A percentile compares a stretch with the other conserved stretches of the same genome.
Evolutionary conservation across 92 coral and sea anemone genomes (phyloP).

Genomic region (Virgularia gustaviana): DNA sequence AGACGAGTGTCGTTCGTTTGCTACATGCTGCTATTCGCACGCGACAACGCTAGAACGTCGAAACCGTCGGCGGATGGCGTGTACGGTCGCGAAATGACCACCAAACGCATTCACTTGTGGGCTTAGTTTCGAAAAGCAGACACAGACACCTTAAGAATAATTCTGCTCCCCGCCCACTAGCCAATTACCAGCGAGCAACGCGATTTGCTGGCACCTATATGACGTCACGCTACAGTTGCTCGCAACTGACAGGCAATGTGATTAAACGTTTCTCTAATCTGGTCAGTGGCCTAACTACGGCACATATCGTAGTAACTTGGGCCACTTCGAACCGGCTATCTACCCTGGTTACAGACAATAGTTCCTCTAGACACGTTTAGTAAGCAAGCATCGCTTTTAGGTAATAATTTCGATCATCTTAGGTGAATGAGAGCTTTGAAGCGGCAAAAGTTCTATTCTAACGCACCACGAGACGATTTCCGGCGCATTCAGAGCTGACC

Average conservation of each 20-base stretch:
- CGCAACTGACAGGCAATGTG: conserved; percentile 22
- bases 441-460: conserved; percentile 7
- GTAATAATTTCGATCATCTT: background rate
- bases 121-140: background rate
- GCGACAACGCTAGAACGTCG: background rate
- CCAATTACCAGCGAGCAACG: conserved; percentile 24
- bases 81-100: background rate
- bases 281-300: too few relatives aligned
- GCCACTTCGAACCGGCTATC: too few relatives aligned
- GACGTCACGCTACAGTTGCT: conserved; percentile 30
- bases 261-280: conserved; percentile 19
- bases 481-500: conserved; percentile 31
- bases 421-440: background rate
- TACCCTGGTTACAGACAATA: background rate
- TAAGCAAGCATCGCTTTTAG: background rate
- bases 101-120: conserved; percentile 20
- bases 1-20: background rate
- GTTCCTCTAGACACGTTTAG: background rate
- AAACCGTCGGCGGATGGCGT: background rate
- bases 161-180: conserved; percentile 39
- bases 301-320: too few relatives aligned
- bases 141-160: conserved; percentile 42
- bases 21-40: background rate
- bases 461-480: conserved; percentile 30
- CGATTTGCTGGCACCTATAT: conserved; percentile 23